Evolutionary conservation across 2,888 invertebrate genomes (phyloP), one percentile per base, ranked within the genome.

Genomic region (Drosophila sordidula): DNA sequence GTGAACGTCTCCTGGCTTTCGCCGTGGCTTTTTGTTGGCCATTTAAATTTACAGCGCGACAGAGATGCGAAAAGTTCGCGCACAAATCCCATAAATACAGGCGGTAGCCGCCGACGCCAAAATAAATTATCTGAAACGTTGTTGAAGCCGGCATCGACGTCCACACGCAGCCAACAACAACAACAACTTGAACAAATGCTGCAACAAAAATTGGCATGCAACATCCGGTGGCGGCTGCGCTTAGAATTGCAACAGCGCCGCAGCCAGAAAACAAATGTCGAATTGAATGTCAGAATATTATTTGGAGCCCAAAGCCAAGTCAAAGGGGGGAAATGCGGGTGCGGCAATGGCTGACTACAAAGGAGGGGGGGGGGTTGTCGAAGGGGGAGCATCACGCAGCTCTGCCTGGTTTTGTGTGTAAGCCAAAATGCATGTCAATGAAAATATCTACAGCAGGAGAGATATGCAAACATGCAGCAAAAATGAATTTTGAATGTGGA

Each of bases 201-300:
- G 36, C 57, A 72, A 51, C 71, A 85, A 74, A 85, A 82, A 83
- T 83, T 83, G 83, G 83, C 83, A 83, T 85, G 83, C 88, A 87
- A 87, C 83, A 83, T 83, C 83, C 83, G 83, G 86, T 81, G 71
- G 83, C 77, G 73, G 70, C 73, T 79, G 65, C 79, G 85, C 82
- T 84, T 81, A 84, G 82, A 81, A 82, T 73, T 71, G 85, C 81
- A 72, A 81, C 85, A 80, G 50, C 50, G 45, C 58, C 74, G 63
- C 55, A 69, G 69, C 67, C 66, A 66, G 68, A 85, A 70, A 83
- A 85, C 88, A 85, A 83, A 87, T 87, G 88, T 85, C 86, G 83
- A 83, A 79, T 87, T 79, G 88, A 87, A 83, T 87, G 83, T 85
- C 83, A 72, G 80, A 82, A 82, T 85, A 87, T 85, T 83, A 77